Conservation (phyloP, 92 coral and sea anemone genomes). For the Epizoanthus rinbou region DNA sequence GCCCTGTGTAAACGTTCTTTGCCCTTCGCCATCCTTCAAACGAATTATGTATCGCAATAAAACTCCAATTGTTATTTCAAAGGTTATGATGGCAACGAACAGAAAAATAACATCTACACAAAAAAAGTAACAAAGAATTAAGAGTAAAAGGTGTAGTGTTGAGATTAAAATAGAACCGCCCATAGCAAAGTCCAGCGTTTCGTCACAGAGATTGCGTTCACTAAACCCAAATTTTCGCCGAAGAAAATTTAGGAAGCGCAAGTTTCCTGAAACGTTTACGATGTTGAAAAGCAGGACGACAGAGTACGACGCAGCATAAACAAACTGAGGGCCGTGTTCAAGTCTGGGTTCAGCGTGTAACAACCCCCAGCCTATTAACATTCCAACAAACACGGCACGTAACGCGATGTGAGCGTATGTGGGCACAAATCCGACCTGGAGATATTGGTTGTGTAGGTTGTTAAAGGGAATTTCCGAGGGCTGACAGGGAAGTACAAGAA, state of each 20-base stretch:
- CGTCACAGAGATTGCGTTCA: background rate
- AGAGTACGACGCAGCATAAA: conserved; percentile 2
- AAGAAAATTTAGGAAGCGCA: background rate
- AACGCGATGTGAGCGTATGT: conserved; percentile 19
- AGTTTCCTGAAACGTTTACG: background rate
- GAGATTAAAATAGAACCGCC: background rate
- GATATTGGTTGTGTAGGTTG: conserved; percentile 1
- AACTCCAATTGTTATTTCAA: conserved; percentile 2
- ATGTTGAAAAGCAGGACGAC: too few relatives aligned
- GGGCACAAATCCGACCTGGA: conserved; percentile 8
- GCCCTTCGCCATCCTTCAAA: conserved; percentile 19
- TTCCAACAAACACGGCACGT: conserved; percentile 13
- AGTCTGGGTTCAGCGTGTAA: background rate
- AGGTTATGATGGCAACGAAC: background rate
- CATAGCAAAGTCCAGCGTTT: conserved; percentile 1
- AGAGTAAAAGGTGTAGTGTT: background rate
- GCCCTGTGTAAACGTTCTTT: conserved; percentile 10
- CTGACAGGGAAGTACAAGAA: conserved; percentile 1
- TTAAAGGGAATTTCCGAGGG: conserved; percentile 18
- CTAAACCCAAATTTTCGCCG: background rate
- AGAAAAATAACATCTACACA: background rate
- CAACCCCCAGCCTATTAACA: conserved; percentile 9
- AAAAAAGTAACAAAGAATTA: background rate
- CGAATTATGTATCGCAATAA: conserved; percentile 10
- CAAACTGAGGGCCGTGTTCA: background rate